Percentiles rank a stretch among this genome's conserved stretches.
These are phyloP conservation scores for Panagrolaimus sp. DNA, from an alignment of 1,140 invertebrate genomes.

Conservation along the genomic window DNA sequence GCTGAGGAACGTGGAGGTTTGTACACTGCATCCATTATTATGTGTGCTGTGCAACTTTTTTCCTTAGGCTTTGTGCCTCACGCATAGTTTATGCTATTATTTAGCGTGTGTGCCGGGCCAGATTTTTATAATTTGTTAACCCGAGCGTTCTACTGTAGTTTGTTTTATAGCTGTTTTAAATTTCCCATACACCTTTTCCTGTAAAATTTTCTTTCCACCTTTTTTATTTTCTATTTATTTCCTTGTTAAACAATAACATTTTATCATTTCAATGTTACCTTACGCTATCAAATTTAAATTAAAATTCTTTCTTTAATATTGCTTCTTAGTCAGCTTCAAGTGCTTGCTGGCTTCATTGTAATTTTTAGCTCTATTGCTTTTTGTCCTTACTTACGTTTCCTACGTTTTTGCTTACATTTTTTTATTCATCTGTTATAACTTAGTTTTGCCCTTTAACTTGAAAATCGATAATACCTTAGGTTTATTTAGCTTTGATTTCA, in stretches of 20 bases:
- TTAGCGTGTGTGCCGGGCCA: slow-evolving; percentile 1
- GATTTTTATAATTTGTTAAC: slow-evolving; percentile 16
- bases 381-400: slow-evolving; percentile 8
- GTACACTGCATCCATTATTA: slow-evolving; percentile 29
- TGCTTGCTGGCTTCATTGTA: background rate
- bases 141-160: too few relatives aligned
- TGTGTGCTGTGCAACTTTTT: slow-evolving; percentile 19
- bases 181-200: background rate
- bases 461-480: background rate
- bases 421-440: slow-evolving; percentile 14
- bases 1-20: slow-evolving; percentile 33
- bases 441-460: background rate
- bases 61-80: slow-evolving; percentile 12
- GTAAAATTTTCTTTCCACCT: background rate
- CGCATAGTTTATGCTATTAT: slow-evolving; percentile 10
- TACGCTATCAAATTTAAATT: too few relatives aligned
- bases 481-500: slow-evolving; percentile 51
- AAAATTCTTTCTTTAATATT: too few relatives aligned
- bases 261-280: too few relatives aligned
- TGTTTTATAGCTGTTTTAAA: too few relatives aligned
- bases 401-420: slow-evolving; percentile 6
- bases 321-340: background rate
- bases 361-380: background rate
- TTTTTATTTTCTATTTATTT: background rate
- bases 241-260: too few relatives aligned